Evolutionary conservation across 2,888 invertebrate genomes (phyloP).

Genomic region (Tenthredo distinguenda): DNA sequence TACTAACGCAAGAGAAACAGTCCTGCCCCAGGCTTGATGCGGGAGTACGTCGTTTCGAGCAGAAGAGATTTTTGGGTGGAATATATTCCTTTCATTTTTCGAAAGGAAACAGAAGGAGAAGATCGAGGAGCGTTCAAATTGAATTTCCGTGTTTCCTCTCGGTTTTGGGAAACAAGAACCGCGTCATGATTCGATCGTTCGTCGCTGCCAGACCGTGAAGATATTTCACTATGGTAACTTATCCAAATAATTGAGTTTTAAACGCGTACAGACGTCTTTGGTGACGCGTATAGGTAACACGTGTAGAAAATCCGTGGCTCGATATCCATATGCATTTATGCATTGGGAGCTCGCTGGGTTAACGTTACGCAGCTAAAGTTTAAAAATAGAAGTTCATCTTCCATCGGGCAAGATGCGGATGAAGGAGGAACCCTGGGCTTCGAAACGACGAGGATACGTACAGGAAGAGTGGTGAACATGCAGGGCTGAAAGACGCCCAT

Average conservation of each 20-base stretch:
- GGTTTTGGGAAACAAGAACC: not conserved
- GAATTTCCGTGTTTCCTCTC: not conserved
- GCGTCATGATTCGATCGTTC: not conserved
- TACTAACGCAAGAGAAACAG: not conserved
- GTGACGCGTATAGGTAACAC: slow-evolving; percentile 26
- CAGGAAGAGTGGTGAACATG: not conserved
- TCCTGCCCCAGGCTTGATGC: not conserved
- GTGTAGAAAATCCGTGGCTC: slow-evolving; percentile 5
- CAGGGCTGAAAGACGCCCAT: slow-evolving; percentile 58
- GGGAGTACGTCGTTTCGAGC: not conserved
- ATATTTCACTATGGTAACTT: slow-evolving; percentile 58
- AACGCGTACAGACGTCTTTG: slow-evolving; percentile 27
- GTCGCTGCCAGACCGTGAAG: not conserved
- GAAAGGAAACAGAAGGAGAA: not conserved
- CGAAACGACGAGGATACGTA: slow-evolving; percentile 11
- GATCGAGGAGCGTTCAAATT: not conserved
- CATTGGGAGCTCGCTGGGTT: not conserved
- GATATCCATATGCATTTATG: not conserved
- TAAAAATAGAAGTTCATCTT: slow-evolving; percentile 36
- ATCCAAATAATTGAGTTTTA: slow-evolving; percentile 69
- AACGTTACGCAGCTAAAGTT: slow-evolving; percentile 3
- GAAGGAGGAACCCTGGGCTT: slow-evolving; percentile 14
- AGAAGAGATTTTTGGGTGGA: not conserved
- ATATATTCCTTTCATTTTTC: not conserved
- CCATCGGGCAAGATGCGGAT: not conserved